Conservation (phyloP, 2,797 vertebrate genomes). For the Sibirionetta formosa region DNA sequence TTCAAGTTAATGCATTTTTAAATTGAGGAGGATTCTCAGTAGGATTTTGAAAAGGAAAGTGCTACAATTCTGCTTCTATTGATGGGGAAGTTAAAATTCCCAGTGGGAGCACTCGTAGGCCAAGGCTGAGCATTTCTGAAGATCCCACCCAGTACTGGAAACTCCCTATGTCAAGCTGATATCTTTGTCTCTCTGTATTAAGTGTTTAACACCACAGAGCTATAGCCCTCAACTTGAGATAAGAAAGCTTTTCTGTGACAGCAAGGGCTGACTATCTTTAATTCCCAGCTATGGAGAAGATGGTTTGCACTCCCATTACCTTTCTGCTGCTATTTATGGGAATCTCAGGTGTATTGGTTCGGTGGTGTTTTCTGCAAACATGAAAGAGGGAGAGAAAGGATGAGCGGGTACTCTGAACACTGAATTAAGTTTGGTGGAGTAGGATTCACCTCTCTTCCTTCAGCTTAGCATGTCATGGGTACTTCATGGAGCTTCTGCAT, state of each 20-base stretch:
- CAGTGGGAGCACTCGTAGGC: neutral
- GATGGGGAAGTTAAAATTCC: neutral
- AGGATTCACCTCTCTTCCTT: neutral
- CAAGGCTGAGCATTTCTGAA: neutral
- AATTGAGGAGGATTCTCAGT: neutral
- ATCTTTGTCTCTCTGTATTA: neutral
- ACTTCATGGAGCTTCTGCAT: neutral
- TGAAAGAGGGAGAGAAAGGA: neutral
- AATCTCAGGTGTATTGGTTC: neutral
- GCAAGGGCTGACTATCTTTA: neutral
- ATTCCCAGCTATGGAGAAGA: neutral
- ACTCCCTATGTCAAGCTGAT: neutral
- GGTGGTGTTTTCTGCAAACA: neutral
- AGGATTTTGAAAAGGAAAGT: neutral
- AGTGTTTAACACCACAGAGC: neutral
- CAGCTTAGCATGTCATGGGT: neutral
- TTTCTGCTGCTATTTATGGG: neutral
- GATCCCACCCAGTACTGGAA: neutral
- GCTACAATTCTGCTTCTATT: neutral
- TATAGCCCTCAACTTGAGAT: neutral
- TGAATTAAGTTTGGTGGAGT: neutral
- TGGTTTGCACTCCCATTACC: neutral
- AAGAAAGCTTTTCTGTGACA: neutral
- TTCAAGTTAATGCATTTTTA: neutral
- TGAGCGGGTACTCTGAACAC: neutral